Evolutionary conservation across 2,797 vertebrate genomes (phyloP).

Genomic region (Sparus aurata): DNA sequence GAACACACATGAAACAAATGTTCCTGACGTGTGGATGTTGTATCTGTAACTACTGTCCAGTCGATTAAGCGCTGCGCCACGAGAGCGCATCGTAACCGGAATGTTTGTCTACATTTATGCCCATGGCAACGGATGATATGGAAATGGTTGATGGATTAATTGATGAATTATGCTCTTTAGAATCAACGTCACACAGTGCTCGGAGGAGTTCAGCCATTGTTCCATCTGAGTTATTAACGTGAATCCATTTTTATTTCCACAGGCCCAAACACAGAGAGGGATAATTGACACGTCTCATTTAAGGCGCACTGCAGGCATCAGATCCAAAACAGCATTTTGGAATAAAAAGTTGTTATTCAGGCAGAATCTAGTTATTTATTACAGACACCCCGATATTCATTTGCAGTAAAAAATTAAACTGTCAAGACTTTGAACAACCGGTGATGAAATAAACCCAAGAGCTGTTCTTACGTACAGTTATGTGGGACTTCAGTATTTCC

Average conservation of each 20-base stretch:
- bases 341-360: too few species aligned
- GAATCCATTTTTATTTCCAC: not conserved
- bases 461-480: too few species aligned
- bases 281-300: too few species aligned
- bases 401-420: too few species aligned
- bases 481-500: too few species aligned
- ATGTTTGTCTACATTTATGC: not conserved
- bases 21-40: constrained; percentile 18
- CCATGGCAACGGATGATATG: not conserved
- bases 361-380: too few species aligned
- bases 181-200: not conserved
- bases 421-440: too few species aligned
- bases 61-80: constrained; percentile 7
- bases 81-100: not conserved
- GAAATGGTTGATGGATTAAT: not conserved
- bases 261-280: too few species aligned
- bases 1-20: constrained; percentile 30
- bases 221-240: constrained; percentile 16
- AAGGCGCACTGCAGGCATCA: too few species aligned
- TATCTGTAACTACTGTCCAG: constrained; percentile 4
- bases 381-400: too few species aligned
- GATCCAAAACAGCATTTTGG: too few species aligned
- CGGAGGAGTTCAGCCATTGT: not conserved
- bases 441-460: too few species aligned
- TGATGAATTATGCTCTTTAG: constrained; percentile 28